Base-by-base conservation (phyloP, 2,113 vertebrate species). In the Talpa occidentalis region DNA sequence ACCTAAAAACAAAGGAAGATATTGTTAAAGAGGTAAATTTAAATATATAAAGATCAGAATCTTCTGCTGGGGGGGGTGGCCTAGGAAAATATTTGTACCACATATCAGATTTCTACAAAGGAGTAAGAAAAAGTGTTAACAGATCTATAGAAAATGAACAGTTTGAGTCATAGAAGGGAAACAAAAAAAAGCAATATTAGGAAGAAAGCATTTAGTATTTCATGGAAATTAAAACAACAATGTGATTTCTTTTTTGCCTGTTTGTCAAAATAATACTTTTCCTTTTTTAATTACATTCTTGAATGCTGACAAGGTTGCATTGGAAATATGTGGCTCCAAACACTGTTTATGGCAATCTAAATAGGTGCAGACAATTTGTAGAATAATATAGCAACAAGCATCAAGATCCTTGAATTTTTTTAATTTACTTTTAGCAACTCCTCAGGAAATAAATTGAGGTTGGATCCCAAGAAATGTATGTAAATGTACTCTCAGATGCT, bases 81-180 rank as follows among this genome's bases (percentile, higher is more conserved):
- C 82, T 2, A 7, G 17, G 8, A 35, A 93, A 59, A 60, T 76
- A 83, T 60, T 59, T 40, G 12, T 79, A 73, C 5, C 54, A 19
- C 54, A 16, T 73, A 56, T 85, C 22, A 84, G 49, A 92, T 70
- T 17, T 69, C 56, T 87, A 69, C 44, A 78, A 86, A 64, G 40
- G 81, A 73, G 70, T 42, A 69, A 22, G 10, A 77, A 64, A 92
- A 70, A 72, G 3, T 37, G 44, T 47, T 84, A 85, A 47, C 17
- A 88, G 17, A 95, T 94, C 69, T 89, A 86, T 86, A 85, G 44
- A 49, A 95, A 82, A 70, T 42, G 9, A 52, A 6, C 59, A 83
- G 42, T 92, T 79, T 83, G 54, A 91, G 86, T 93, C 72, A 91
- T n/a, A 91, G 81, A 94, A 82, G 5, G 30, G 22, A 85, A 93